Conservation (phyloP, 2,888 invertebrate genomes). For the Nudaria mundana region DNA sequence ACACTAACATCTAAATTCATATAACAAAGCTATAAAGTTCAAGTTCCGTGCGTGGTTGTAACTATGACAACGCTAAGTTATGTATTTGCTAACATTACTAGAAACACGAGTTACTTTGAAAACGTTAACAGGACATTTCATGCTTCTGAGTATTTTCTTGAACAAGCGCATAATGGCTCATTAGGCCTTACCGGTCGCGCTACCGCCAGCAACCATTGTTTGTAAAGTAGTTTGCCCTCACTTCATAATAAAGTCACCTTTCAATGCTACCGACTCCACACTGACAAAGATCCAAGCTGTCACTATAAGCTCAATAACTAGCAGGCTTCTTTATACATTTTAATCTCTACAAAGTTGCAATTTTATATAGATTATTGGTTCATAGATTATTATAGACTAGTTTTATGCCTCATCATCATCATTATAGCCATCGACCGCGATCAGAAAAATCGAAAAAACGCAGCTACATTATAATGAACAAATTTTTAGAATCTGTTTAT, state of each 20-base stretch:
- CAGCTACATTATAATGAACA: too few relatives aligned
- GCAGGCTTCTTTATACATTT: too few relatives aligned
- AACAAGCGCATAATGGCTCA: constrained; percentile 68
- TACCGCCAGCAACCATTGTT: constrained; percentile 63
- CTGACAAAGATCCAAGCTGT: constrained; percentile 47
- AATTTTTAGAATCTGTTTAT: too few relatives aligned
- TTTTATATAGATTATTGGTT: too few relatives aligned
- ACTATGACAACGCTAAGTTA: constrained; percentile 35
- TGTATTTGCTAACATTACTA: constrained; percentile 38
- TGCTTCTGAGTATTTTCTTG: constrained; percentile 44
- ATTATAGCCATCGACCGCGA: too few relatives aligned
- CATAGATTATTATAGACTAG: too few relatives aligned
- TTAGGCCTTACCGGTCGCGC: constrained; percentile 64
- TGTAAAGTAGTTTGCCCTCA: constrained; percentile 55
- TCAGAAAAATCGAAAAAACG: too few relatives aligned
- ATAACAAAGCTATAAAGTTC: constrained; percentile 31
- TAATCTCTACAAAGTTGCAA: too few relatives aligned
- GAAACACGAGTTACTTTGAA: constrained; percentile 36
- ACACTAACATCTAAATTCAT: constrained; percentile 28
- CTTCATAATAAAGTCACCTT: constrained; percentile 67
- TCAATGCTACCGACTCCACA: constrained; percentile 39
- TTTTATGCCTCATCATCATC: too few relatives aligned
- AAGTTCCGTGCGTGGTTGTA: constrained; percentile 24
- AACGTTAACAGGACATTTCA: constrained; percentile 46
- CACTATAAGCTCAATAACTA: constrained; percentile 46